Evolutionary conservation across 2,113 vertebrate genomes (phyloP).

Genomic region (Oryzias melastigma): DNA sequence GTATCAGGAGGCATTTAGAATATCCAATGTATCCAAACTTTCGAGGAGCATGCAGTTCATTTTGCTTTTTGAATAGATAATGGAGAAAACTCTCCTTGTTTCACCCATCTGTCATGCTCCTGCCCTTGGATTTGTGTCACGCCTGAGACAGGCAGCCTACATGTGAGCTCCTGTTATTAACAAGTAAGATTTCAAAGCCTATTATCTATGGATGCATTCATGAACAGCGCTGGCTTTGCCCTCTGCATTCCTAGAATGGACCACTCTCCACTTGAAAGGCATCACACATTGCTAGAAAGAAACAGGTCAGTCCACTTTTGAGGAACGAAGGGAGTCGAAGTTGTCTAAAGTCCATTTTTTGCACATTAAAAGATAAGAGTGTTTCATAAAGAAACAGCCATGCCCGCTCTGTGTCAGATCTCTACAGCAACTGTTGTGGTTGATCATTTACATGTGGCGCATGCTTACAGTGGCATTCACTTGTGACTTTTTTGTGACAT

Average conservation of each 20-base stretch:
- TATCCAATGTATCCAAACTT: no score
- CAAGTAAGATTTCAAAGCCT: slow-evolving; percentile 60
- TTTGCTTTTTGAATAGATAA: no score
- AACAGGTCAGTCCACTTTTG: slow-evolving; percentile 34
- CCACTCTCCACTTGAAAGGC: not conserved
- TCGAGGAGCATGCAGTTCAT: no score
- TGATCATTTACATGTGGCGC: slow-evolving; percentile 15
- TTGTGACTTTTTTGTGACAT: slow-evolving; percentile 2
- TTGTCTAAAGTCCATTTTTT: slow-evolving; percentile 9
- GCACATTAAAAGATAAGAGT: not conserved
- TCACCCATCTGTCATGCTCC: slow-evolving; percentile 5
- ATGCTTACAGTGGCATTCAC: not conserved
- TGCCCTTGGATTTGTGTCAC: slow-evolving; percentile 47
- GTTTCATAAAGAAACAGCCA: not conserved
- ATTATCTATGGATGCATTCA: slow-evolving; percentile 46
- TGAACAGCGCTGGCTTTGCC: slow-evolving; percentile 24
- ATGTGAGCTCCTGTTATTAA: slow-evolving; percentile 52
- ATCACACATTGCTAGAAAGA: not conserved
- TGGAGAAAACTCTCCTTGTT: not conserved
- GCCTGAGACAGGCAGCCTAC: slow-evolving; percentile 48
- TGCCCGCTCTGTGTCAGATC: not conserved
- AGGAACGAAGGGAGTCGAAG: slow-evolving; percentile 9
- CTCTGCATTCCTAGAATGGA: slow-evolving; percentile 20
- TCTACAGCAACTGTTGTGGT: slow-evolving; percentile 9
- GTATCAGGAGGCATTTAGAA: no score